Percentiles rank a stretch among this genome's conserved stretches.
These are phyloP conservation scores for Caenorhabditis plicata DNA, from an alignment of 2,888 invertebrate genomes.

Conservation along the genomic window DNA sequence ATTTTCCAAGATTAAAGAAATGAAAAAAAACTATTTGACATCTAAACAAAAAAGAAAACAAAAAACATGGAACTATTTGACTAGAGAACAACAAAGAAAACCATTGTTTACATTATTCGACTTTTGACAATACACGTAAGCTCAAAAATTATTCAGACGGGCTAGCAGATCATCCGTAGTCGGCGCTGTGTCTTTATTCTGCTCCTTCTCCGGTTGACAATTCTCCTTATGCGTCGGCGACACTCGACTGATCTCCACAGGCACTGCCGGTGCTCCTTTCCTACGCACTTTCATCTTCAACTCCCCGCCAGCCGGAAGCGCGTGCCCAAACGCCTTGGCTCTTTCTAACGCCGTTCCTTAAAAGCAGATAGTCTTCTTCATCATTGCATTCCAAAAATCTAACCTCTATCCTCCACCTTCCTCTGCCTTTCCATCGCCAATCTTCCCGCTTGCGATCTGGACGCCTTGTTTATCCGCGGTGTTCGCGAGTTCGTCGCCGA, in stretches of 20 bases:
- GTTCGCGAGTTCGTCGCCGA: conserved; percentile 32
- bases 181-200: too few relatives aligned
- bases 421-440: conserved; percentile 30
- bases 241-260: conserved; percentile 36
- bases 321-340: conserved; percentile 17
- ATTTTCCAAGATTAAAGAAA: too few relatives aligned
- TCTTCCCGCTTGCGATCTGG: conserved; percentile 20
- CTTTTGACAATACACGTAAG: too few relatives aligned
- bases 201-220: not conserved
- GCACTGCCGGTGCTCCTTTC: conserved; percentile 42
- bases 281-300: conserved; percentile 32
- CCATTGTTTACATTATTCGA: too few relatives aligned
- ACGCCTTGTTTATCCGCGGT: conserved; percentile 16
- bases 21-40: too few relatives aligned
- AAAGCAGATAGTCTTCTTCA: conserved; percentile 6
- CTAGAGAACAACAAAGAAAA: too few relatives aligned
- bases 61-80: too few relatives aligned
- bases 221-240: conserved; percentile 41
- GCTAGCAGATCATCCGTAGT: conserved; percentile 36
- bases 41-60: too few relatives aligned
- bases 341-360: conserved; percentile 8
- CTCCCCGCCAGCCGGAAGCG: conserved; percentile 20
- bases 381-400: not conserved
- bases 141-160: too few relatives aligned
- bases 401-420: conserved; percentile 5